Evolutionary conservation across 1,140 invertebrate species (phyloP).

Genomic region (Drosophila rhopaloa): DNA sequence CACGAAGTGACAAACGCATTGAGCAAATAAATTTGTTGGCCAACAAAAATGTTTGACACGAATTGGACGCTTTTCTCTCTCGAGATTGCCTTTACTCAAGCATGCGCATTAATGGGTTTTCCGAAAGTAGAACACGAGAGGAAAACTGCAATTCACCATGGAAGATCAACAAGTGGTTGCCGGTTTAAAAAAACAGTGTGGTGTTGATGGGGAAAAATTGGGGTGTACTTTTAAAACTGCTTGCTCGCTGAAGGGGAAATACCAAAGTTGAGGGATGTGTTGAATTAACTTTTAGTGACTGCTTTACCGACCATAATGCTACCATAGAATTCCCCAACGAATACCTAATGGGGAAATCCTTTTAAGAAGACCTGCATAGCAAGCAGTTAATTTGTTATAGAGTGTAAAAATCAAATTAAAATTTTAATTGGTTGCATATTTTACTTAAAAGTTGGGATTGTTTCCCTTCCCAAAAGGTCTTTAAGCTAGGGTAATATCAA

Average conservation of each 20-base stretch:
- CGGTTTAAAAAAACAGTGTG: constrained; percentile 8
- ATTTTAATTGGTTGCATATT: not conserved
- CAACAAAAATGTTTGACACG: constrained; percentile 40
- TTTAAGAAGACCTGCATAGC: not conserved
- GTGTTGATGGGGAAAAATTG: not conserved
- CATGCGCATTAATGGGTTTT: constrained; percentile 14
- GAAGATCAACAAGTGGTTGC: constrained; percentile 67
- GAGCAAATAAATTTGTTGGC: constrained; percentile 60
- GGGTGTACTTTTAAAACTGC: not conserved
- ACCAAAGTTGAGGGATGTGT: not conserved
- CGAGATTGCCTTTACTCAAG: not conserved
- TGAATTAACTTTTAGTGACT: not conserved
- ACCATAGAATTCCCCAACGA: not conserved
- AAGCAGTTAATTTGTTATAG: constrained; percentile 6
- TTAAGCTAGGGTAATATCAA: not conserved
- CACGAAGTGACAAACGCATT: constrained; percentile 56
- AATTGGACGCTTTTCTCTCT: constrained; percentile 15
- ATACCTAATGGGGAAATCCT: not conserved
- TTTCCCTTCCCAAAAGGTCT: too few species aligned
- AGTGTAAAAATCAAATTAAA: not conserved
- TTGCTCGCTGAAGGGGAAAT: not conserved
- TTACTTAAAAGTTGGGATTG: too few species aligned
- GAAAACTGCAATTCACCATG: constrained; percentile 25
- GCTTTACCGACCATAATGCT: constrained; percentile 17
- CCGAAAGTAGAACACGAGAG: constrained; percentile 20